Conservation (phyloP, 2,113 vertebrate species). For the Erythrolamprus reginae region DNA sequence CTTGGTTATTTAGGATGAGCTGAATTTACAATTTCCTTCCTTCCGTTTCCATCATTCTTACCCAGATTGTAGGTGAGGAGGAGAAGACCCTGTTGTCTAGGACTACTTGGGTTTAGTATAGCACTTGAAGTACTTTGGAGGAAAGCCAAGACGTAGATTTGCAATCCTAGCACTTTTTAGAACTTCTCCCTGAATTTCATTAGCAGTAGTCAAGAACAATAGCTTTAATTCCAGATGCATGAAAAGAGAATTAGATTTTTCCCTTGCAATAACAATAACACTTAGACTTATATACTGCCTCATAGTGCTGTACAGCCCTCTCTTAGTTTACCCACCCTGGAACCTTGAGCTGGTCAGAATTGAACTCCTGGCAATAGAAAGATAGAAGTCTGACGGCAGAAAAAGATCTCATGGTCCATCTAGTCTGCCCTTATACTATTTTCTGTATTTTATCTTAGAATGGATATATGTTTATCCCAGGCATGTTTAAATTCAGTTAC, state of each 20-base stretch:
- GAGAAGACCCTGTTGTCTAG: background rate
- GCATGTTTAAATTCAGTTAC: too few relatives aligned
- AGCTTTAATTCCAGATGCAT: background rate
- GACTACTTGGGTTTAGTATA: background rate
- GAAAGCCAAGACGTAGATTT: background rate
- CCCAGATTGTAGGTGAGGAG: background rate
- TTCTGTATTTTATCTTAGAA: too few relatives aligned
- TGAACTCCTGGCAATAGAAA: background rate
- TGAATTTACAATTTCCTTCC: constrained; percentile 19
- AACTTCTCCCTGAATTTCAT: background rate
- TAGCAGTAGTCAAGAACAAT: background rate
- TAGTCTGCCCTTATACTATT: too few relatives aligned
- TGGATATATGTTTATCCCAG: too few relatives aligned
- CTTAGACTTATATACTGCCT: background rate
- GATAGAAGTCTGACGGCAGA: too few relatives aligned
- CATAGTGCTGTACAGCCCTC: background rate
- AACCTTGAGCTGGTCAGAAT: background rate
- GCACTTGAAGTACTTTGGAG: background rate
- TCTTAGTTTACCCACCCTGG: background rate
- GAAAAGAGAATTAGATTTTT: background rate
- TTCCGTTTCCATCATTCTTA: background rate
- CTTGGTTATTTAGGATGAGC: background rate
- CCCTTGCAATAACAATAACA: background rate
- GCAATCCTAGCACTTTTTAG: background rate
- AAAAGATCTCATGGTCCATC: too few relatives aligned